A percentile compares a stretch with the other conserved stretches of the same genome.
Evolutionary conservation across 2,113 vertebrate genomes (phyloP).

Genomic region (Otolemur garnettii): DNA sequence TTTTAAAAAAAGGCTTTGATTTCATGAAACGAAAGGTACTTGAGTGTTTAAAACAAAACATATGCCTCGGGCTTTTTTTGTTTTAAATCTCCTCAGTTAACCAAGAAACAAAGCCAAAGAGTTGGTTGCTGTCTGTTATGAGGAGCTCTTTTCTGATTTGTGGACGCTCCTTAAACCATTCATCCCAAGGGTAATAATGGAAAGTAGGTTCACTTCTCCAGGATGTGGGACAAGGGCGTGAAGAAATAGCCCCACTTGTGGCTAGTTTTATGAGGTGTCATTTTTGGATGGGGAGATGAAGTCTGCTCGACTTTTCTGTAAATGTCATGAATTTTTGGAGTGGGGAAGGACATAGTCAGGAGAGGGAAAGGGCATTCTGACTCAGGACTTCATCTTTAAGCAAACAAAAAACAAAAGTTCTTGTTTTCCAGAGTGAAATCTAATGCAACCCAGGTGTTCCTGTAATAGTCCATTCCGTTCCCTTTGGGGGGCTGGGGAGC

Average conservation of each 20-base stretch:
- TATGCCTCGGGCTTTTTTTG: neutral
- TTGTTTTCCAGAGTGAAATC: neutral
- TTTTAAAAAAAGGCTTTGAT: neutral
- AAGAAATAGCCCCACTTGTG: neutral
- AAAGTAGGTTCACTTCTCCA: neutral
- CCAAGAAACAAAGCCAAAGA: neutral
- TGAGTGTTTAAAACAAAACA: neutral
- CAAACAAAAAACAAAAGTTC: neutral
- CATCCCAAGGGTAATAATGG: no score
- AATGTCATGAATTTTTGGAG: neutral
- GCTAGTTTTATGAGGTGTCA: neutral
- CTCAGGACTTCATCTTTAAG: neutral
- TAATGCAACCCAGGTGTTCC: neutral
- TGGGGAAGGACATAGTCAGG: neutral
- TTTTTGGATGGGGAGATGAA: neutral
- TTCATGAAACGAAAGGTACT: neutral
- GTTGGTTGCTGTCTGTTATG: neutral
- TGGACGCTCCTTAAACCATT: neutral
- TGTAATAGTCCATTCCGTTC: neutral
- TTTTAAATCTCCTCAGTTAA: neutral
- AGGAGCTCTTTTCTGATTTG: neutral
- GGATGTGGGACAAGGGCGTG: rapidly evolving
- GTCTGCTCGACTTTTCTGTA: neutral
- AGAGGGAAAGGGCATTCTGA: neutral
- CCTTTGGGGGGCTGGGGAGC: neutral